phyloP scores from a whole-genome alignment of 2,888 invertebrate genomes.

The Acrobeloides nanus region DNA sequence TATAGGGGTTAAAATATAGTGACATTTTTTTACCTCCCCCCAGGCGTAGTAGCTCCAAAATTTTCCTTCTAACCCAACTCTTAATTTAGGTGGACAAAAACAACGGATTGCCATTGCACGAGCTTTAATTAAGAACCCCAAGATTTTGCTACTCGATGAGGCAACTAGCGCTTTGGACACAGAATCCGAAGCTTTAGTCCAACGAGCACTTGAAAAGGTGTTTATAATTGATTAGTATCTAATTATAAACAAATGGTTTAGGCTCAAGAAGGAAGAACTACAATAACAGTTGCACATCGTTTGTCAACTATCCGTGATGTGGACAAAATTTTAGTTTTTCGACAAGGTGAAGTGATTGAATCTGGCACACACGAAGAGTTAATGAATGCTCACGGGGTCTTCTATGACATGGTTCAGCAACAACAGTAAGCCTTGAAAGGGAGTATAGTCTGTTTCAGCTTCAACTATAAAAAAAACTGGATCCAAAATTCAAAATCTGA shows the following conservation, averaged over 20 bases:
- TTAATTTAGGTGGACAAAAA: no score
- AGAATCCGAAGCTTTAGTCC: conserved; percentile 47
- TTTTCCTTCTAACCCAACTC: no score
- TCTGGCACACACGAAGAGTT: conserved; percentile 57
- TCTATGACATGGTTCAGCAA: conserved; percentile 57
- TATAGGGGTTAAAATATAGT: conserved; percentile 1
- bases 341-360: conserved; percentile 56
- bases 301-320: conserved; percentile 59
- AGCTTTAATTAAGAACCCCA: conserved; percentile 47
- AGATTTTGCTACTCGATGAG: conserved; percentile 48
- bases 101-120: conserved; percentile 37
- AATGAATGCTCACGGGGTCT: conserved; percentile 54
- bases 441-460: no score
- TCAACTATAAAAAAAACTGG: no score
- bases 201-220: conserved; percentile 60
- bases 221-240: background rate
- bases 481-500: no score
- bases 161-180: conserved; percentile 51
- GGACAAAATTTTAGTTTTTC: conserved; percentile 55
- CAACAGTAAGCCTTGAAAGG: conserved; percentile 47
- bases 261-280: conserved; percentile 57
- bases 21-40: conserved; percentile 9
- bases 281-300: conserved; percentile 58
- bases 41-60: no score
- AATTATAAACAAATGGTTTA: conserved; percentile 7